phyloP scores from a whole-genome alignment of 2,888 invertebrate genomes.

The Laothoe populi region DNA sequence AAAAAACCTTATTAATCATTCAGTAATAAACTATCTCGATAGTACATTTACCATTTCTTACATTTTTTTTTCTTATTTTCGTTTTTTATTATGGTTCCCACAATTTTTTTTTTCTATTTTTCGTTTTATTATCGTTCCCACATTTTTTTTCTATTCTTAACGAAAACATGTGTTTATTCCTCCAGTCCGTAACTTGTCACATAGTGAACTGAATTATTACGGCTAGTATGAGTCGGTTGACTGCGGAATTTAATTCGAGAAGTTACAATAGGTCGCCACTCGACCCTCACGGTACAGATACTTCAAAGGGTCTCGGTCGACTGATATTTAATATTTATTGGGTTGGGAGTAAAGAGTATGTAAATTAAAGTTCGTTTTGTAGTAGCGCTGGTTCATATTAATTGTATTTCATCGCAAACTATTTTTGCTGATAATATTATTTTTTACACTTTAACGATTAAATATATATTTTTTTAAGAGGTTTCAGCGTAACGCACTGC shows the following conservation, averaged over 20 bases:
- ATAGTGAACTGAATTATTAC: slow-evolving; percentile 29
- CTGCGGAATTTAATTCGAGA: slow-evolving; percentile 68
- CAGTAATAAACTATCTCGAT: too few relatives aligned
- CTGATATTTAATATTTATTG: slow-evolving; percentile 69
- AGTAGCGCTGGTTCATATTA: not conserved
- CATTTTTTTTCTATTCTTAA: too few relatives aligned
- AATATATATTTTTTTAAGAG: too few relatives aligned
- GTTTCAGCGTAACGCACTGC: too few relatives aligned
- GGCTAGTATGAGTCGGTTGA: slow-evolving; percentile 42
- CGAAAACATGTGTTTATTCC: too few relatives aligned
- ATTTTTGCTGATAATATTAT: not conserved
- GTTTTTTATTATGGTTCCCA: too few relatives aligned
- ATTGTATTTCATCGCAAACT: not conserved
- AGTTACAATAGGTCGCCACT: slow-evolving; percentile 67
- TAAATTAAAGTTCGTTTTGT: slow-evolving; percentile 28
- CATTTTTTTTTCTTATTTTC: too few relatives aligned
- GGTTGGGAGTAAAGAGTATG: slow-evolving; percentile 43
- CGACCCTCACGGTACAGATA: slow-evolving; percentile 61
- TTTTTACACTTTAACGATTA: not conserved
- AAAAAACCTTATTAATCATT: too few relatives aligned
- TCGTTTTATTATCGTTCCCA: too few relatives aligned
- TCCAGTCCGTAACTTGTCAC: not conserved
- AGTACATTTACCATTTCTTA: too few relatives aligned
- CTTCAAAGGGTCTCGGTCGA: slow-evolving; percentile 61
- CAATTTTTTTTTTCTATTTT: too few relatives aligned